Conservation (phyloP, 23 tunicate species). For the Phallusia fumigata region DNA sequence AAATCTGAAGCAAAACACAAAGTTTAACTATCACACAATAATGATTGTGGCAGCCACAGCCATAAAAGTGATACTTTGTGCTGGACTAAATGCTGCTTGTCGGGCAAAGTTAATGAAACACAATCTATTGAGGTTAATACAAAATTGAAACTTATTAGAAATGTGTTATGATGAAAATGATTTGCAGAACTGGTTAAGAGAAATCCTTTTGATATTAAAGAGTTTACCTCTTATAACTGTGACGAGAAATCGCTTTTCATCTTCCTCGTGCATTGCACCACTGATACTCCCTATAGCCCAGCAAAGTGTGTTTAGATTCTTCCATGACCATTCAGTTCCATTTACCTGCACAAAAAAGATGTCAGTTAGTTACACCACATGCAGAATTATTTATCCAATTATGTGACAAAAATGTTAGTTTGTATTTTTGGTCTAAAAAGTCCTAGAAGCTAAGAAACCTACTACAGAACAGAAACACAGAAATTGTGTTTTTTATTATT, state of each 20-base stretch:
- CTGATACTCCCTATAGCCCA: slow-evolving; percentile 99
- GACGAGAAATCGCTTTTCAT: slow-evolving; percentile 96
- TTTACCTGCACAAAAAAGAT: slow-evolving; percentile 53
- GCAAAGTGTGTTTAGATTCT: slow-evolving; percentile 95
- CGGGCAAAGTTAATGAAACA: too few species aligned
- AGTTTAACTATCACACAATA: not conserved
- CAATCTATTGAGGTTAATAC: too few species aligned
- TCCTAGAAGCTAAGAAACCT: not conserved
- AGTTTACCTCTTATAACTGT: slow-evolving; percentile 93
- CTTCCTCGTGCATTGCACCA: slow-evolving; percentile 99
- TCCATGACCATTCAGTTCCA: slow-evolving; percentile 98
- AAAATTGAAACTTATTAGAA: too few species aligned
- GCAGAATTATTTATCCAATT: not conserved
- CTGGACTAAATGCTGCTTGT: too few species aligned
- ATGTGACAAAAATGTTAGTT: not conserved
- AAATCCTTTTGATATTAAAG: too few species aligned
- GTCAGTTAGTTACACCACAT: not conserved
- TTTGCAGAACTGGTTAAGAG: not conserved
- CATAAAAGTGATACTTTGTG: too few species aligned
- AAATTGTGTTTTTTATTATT: too few species aligned
- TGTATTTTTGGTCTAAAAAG: too few species aligned
- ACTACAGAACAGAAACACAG: not conserved
- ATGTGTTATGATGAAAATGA: too few species aligned
- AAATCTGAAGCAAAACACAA: slow-evolving; percentile 72
- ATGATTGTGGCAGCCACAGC: too few species aligned